A percentile compares a stretch with the other conserved stretches of the same genome.
These are phyloP conservation scores for Orthonevra nobilis DNA, from an alignment of 2,888 invertebrate genomes.

Conservation along the genomic window DNA sequence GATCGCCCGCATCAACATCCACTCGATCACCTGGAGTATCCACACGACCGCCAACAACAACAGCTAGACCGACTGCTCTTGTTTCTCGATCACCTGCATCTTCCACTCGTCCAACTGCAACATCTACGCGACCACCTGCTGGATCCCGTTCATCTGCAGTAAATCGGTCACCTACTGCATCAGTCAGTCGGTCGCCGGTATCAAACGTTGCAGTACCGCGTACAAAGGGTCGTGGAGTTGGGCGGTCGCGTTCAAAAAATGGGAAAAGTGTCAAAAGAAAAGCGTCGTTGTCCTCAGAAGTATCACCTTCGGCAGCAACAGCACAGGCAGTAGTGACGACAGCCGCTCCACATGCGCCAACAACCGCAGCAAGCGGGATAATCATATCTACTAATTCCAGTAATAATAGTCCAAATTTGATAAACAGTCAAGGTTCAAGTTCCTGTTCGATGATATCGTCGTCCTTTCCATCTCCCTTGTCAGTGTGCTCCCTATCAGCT, in stretches of 20 bases:
- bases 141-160: conserved; percentile 75
- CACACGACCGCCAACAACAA: conserved; percentile 8
- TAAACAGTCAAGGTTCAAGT: conserved; percentile 68
- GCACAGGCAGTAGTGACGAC: conserved; percentile 78
- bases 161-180: conserved; percentile 62
- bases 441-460: conserved; percentile 63
- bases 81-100: conserved; percentile 30
- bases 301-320: conserved; percentile 76
- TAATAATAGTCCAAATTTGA: conserved; percentile 54
- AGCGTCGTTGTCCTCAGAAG: conserved; percentile 55
- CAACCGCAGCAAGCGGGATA: conserved; percentile 19
- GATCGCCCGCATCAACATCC: neutral
- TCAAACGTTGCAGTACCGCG: conserved; percentile 64
- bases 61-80: too few species aligned
- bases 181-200: conserved; percentile 73
- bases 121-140: conserved; percentile 27
- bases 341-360: conserved; percentile 57
- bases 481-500: conserved; percentile 62
- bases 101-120: too few species aligned
- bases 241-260: conserved; percentile 65
- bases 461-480: conserved; percentile 56
- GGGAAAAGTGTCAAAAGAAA: conserved; percentile 65
- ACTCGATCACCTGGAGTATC: conserved; percentile 4
- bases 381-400: conserved; percentile 42
- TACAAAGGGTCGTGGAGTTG: conserved; percentile 54